A percentile compares a stretch with the other conserved stretches of the same genome.
Conservation (phyloP, 2,113 vertebrate species). For the Larimichthys crocea region DNA sequence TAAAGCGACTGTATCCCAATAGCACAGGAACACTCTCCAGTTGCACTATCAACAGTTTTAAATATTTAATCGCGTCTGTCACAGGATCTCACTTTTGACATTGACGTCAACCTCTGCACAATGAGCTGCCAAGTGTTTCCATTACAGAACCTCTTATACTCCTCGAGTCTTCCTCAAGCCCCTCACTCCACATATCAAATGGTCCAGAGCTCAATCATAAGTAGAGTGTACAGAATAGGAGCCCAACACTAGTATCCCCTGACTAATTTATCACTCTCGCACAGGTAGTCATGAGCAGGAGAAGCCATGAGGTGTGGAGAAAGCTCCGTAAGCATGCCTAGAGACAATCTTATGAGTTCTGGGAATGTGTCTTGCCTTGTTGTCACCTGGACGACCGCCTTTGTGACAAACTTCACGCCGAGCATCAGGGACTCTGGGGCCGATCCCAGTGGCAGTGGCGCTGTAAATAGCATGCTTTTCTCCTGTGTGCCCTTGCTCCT, state of each 20-base stretch:
- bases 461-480: conserved; percentile 64
- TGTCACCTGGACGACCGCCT: conserved; percentile 69
- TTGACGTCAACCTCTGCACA: conserved; percentile 76
- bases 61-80: conserved; percentile 83
- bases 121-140: conserved; percentile 64
- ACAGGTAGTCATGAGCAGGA: conserved; percentile 2
- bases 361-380: conserved; percentile 38
- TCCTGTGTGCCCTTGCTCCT: conserved; percentile 26
- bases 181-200: conserved; percentile 53
- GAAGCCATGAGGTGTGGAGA: not conserved
- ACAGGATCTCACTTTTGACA: conserved; percentile 81
- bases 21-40: conserved; percentile 69
- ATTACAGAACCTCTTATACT: conserved; percentile 42
- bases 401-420: conserved; percentile 52
- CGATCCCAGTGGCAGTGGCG: conserved; percentile 47
- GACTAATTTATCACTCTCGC: conserved; percentile 35
- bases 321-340: conserved; percentile 5
- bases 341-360: conserved; percentile 38
- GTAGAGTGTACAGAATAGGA: conserved; percentile 33
- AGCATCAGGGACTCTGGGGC: conserved; percentile 54
- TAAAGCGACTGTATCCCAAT: conserved; percentile 66
- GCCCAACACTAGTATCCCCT: not conserved
- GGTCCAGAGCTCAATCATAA: conserved; percentile 6
- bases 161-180: conserved; percentile 36
- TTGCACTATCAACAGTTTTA: conserved; percentile 78